phyloP scores from a whole-genome alignment of 1,140 invertebrate genomes.

The Orchesella cincta region DNA sequence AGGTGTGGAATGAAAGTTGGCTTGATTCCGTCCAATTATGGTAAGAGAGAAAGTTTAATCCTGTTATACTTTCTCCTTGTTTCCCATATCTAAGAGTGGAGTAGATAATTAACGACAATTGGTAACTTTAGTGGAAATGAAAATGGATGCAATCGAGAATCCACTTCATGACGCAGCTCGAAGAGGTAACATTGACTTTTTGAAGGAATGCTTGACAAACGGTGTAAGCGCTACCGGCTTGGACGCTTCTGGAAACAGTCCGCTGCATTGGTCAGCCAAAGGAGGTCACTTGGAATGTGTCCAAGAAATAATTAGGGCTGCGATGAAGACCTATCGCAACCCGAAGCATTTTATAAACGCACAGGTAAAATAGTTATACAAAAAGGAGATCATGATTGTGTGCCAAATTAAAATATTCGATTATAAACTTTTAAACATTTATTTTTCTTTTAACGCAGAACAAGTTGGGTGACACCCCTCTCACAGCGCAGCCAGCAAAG shows the following conservation, averaged over 20 bases:
- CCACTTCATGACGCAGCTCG: conserved; percentile 73
- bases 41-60: conserved; percentile 55
- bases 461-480: conserved; percentile 67
- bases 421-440: conserved; percentile 4
- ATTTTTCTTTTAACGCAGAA: conserved; percentile 55
- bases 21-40: conserved; percentile 69
- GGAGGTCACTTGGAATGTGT: conserved; percentile 62
- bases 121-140: conserved; percentile 63
- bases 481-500: conserved; percentile 63
- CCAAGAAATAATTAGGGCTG: conserved; percentile 54
- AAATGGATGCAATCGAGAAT: conserved; percentile 65
- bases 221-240: conserved; percentile 70
- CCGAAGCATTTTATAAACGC: conserved; percentile 59
- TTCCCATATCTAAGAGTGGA: neutral
- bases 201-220: conserved; percentile 66
- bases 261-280: conserved; percentile 64
- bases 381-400: no score
- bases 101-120: conserved; percentile 12
- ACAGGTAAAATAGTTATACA: conserved; percentile 55
- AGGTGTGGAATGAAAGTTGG: conserved; percentile 64
- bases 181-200: conserved; percentile 67
- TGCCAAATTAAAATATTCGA: conserved; percentile 31
- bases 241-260: conserved; percentile 69
- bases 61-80: neutral
- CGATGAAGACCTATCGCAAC: conserved; percentile 30